Base-by-base conservation (phyloP, 2,797 vertebrate genomes). In the Iguana delicatissima region DNA sequence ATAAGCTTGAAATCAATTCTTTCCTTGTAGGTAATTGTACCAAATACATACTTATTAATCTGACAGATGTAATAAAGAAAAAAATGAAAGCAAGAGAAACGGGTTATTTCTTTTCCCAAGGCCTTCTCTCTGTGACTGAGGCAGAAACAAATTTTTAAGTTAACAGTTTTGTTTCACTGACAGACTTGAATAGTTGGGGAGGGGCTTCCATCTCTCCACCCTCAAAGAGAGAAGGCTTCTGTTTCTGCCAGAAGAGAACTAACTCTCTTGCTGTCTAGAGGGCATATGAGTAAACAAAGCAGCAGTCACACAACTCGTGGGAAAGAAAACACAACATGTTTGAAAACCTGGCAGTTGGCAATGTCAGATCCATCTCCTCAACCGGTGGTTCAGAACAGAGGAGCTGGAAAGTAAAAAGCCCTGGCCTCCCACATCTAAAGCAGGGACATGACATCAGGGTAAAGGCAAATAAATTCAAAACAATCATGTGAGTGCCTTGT, bases 321-420 rank as follows among this genome's bases (percentile, higher is more conserved):
- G 94, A 97, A 96, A 95, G 94, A 94, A 95, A 96, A 94, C 76
- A 96, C 73, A 86, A 87, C 86, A 82, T 83, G 57, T 94, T 94
- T 96, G 79, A 93, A 95, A 96, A 80, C 50, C 29, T 72, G 84
- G 42, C 74, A 84, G 3, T 80, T 0, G 0, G 67, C 81, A 62
- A 84, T 62, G 24, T 84, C 81, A 93, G 77, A 92, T 57, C 24
- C 52, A 73, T 12, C 10, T 84, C 85, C 82, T 62, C 57, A 81
- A 90, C 87, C 0, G 14, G 90, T 95, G 82, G 32, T 81, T n/a
- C 85, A 32, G 4, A 32, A 86, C 26, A 42, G 52, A 88, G 52
- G 42, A 55, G 18, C 85, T 14, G 24, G 89, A 90, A 93, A 96
- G 32, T 84, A 10, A 88, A 62, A 29, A 94, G 35, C n/a, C 59